phyloP scores from a whole-genome alignment of 2,888 invertebrate species.

The Hoplodrina ambigua region DNA sequence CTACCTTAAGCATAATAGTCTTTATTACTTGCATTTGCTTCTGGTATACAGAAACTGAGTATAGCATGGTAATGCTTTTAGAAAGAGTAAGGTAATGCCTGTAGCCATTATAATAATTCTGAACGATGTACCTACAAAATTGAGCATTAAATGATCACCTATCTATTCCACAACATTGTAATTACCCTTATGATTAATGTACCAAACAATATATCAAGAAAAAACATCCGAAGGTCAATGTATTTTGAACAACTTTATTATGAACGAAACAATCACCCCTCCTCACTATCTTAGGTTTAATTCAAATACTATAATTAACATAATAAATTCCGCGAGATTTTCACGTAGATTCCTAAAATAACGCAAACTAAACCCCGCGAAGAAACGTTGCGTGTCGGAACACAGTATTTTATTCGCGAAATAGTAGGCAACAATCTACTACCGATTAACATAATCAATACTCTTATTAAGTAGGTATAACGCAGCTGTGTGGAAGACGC shows the following conservation, averaged over 20 bases:
- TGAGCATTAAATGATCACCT: neutral
- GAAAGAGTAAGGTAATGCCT: too few species aligned
- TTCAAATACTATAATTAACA: conserved; percentile 38
- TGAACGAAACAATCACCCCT: conserved; percentile 1
- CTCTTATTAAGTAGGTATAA: conserved; percentile 53
- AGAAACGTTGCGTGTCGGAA: conserved; percentile 73
- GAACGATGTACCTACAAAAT: neutral
- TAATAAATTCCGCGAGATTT: conserved; percentile 31
- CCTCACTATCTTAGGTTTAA: neutral
- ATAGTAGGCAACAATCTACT: conserved; percentile 65
- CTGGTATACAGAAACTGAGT: too few species aligned
- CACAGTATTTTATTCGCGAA: conserved; percentile 74
- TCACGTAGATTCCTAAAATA: conserved; percentile 37
- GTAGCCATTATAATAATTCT: neutral
- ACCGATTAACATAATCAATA: conserved; percentile 78
- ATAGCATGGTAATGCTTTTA: neutral
- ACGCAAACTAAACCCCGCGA: conserved; percentile 52
- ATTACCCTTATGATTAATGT: conserved; percentile 4
- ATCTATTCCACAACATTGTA: neutral
- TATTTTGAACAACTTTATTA: conserved; percentile 9
- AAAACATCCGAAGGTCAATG: neutral
- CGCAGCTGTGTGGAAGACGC: conserved; percentile 58
- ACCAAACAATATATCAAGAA: neutral
- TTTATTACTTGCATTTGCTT: too few species aligned
- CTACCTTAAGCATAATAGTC: too few species aligned